Evolutionary conservation across 2,888 invertebrate genomes (phyloP).

Genomic region (Parasteatoda lunata): DNA sequence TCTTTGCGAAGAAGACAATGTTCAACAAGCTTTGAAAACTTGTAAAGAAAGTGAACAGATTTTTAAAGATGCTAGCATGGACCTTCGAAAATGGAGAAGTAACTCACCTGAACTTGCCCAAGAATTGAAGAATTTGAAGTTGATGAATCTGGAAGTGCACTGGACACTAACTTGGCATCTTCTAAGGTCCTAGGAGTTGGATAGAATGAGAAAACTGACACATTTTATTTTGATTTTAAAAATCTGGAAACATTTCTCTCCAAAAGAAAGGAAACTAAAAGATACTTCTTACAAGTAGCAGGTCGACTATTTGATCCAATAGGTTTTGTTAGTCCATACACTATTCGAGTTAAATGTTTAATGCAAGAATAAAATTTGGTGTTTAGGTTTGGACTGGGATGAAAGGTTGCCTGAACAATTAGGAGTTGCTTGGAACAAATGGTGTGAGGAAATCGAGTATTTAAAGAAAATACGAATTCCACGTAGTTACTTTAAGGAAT

Average conservation of each 20-base stretch:
- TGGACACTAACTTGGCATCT: not conserved
- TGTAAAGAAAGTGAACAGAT: too few species aligned
- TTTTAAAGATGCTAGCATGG: too few species aligned
- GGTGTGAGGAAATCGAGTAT: not conserved
- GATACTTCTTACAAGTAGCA: not conserved
- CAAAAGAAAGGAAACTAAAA: too few species aligned
- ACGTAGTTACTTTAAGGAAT: too few species aligned
- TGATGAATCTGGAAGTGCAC: too few species aligned
- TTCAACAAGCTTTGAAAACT: too few species aligned
- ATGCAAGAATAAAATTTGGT: slow-evolving; percentile 21
- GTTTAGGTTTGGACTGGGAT: slow-evolving; percentile 2
- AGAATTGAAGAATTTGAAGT: too few species aligned
- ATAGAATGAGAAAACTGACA: not conserved
- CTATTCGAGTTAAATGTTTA: slow-evolving; percentile 15
- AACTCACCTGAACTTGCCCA: too few species aligned
- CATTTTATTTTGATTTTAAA: not conserved
- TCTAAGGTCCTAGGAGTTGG: not conserved
- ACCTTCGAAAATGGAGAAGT: too few species aligned
- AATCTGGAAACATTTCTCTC: not conserved
- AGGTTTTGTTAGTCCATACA: slow-evolving; percentile 1
- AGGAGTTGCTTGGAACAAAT: not conserved
- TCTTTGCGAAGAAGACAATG: too few species aligned
- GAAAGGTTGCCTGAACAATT: not conserved
- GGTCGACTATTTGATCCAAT: slow-evolving; percentile 21
- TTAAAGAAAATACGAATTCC: too few species aligned